Evolutionary conservation across 2,888 invertebrate species (phyloP).

Genomic region (Eupeodes latifasciatus): DNA sequence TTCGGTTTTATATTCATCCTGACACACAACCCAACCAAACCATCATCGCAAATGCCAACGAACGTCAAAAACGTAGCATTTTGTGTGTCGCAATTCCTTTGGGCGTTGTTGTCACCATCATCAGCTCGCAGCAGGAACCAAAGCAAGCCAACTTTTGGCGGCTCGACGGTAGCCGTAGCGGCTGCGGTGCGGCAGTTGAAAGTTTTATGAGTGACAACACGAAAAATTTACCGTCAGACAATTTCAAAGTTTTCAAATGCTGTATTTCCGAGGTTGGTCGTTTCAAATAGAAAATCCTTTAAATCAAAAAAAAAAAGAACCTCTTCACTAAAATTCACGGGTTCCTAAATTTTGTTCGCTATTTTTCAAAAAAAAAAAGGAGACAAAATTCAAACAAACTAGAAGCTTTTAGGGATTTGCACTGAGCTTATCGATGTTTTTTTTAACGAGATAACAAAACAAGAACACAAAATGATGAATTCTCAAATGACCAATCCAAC

Average conservation of each 20-base stretch:
- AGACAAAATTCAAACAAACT: no score
- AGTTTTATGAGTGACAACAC: slow-evolving; percentile 13
- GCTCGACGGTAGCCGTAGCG: no score
- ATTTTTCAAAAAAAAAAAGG: neutral
- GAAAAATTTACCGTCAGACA: neutral
- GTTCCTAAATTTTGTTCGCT: neutral
- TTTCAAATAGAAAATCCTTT: neutral
- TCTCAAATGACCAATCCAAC: no score
- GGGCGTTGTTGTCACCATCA: slow-evolving; percentile 11
- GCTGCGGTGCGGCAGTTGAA: neutral
- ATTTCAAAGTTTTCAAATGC: neutral
- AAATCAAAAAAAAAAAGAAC: neutral
- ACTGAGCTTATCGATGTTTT: no score
- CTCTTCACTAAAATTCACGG: neutral
- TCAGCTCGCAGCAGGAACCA: neutral
- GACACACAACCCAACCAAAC: neutral
- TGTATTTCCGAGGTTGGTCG: slow-evolving; percentile 2
- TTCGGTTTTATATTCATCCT: slow-evolving; percentile 18
- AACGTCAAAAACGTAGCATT: neutral
- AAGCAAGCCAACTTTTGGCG: neutral
- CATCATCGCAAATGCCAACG: no score
- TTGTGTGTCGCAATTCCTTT: neutral
- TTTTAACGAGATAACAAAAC: no score
- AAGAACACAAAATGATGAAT: no score
- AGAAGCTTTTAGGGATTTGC: no score